Evolutionary conservation across 1,140 invertebrate species (phyloP).

Genomic region (Planococcus citri): DNA sequence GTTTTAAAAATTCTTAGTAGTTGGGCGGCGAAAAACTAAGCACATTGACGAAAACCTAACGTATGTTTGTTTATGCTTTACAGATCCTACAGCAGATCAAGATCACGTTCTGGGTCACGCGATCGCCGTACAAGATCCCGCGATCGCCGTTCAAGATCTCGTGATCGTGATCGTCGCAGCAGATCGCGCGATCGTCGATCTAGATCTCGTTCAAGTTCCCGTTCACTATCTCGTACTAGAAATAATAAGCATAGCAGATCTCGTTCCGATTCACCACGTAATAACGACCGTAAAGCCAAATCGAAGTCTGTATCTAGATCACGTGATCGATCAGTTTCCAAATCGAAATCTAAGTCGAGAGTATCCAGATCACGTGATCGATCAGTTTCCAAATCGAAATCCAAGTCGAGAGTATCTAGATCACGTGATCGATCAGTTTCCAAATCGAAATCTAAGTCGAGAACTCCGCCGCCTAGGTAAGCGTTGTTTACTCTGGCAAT

Average conservation of each 20-base stretch:
- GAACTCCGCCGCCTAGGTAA: background rate
- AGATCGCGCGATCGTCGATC: background rate
- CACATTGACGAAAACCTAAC: no score
- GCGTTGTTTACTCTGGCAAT: background rate
- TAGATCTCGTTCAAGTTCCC: background rate
- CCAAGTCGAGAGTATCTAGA: no score
- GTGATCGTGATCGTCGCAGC: background rate
- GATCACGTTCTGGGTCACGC: conserved; percentile 1
- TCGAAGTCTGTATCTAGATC: background rate
- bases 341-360: no score
- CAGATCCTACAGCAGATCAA: conserved; percentile 5
- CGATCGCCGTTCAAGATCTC: background rate
- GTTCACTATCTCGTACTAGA: conserved; percentile 5
- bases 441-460: background rate
- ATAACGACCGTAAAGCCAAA: background rate
- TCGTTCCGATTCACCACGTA: background rate
- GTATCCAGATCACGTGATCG: no score
- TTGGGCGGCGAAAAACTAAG: no score
- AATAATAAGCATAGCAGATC: conserved; percentile 8
- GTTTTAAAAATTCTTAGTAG: no score
- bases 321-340: no score
- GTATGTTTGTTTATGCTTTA: background rate
- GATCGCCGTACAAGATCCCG: conserved; percentile 4
- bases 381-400: no score
- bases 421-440: background rate